phyloP scores from a whole-genome alignment of 2,797 vertebrate species.

The Psittacula echo region DNA sequence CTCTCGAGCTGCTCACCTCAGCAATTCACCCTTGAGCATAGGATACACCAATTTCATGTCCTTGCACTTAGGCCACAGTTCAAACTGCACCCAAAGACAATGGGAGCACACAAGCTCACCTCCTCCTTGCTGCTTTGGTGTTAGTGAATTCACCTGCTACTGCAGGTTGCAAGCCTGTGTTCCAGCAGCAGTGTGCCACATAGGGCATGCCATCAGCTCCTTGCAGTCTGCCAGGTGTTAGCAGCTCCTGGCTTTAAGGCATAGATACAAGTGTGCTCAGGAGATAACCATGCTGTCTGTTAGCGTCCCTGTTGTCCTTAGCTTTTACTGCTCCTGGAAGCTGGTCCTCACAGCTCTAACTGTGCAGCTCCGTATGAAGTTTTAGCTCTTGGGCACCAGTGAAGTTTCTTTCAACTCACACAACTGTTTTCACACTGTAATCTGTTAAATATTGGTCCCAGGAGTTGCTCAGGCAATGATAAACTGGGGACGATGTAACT shows the following conservation, averaged over 20 bases:
- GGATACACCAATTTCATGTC: background rate
- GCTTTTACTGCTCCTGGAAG: background rate
- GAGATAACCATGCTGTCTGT: background rate
- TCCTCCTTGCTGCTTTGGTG: background rate
- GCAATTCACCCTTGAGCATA: background rate
- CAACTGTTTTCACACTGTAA: too few relatives aligned
- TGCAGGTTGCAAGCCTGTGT: background rate
- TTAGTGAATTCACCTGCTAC: background rate
- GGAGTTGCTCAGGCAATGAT: too few relatives aligned
- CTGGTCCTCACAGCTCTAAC: background rate
- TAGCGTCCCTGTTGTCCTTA: background rate
- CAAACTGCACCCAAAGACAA: background rate
- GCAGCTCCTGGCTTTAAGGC: background rate
- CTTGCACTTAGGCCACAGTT: background rate
- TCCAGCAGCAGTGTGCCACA: background rate
- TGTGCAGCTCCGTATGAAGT: background rate
- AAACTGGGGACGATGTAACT: too few relatives aligned
- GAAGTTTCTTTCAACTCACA: background rate
- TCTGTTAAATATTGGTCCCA: too few relatives aligned
- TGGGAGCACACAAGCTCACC: fast-evolving
- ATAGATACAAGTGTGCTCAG: background rate
- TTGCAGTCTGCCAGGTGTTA: background rate
- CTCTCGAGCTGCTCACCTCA: too few relatives aligned
- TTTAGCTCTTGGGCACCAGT: background rate
- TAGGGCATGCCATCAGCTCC: background rate